Conservation (phyloP, 2,888 invertebrate species). For the Allolobophora icterica region DNA sequence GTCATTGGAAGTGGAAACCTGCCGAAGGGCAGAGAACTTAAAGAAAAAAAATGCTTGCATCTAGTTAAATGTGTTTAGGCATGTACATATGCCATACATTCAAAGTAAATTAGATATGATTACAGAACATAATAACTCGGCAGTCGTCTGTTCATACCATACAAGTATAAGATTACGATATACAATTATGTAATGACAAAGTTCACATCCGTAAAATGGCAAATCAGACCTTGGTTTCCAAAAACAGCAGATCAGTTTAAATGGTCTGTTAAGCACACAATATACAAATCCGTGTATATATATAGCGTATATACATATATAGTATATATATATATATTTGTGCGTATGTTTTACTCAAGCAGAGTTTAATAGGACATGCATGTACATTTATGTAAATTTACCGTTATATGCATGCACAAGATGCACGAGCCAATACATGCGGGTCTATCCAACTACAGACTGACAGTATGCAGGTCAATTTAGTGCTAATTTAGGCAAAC, state of each 20-base stretch:
- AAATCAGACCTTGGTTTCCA: not conserved
- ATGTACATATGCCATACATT: too few species aligned
- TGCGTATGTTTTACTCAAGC: not conserved
- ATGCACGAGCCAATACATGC: not conserved
- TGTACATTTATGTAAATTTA: not conserved
- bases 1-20: too few species aligned
- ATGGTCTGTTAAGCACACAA: too few species aligned
- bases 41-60: too few species aligned
- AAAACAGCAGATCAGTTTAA: not conserved
- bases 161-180: not conserved
- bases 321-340: not conserved
- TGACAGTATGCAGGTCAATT: not conserved
- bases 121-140: not conserved
- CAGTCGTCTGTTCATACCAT: too few species aligned
- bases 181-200: not conserved
- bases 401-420: not conserved
- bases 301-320: not conserved
- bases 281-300: not conserved
- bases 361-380: not conserved
- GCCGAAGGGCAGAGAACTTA: too few species aligned
- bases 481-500: slow-evolving; percentile 5
- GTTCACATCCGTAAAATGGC: not conserved
- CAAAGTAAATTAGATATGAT: not conserved
- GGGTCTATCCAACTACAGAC: not conserved
- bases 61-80: not conserved